Evolutionary conservation across 2,888 invertebrate genomes (phyloP).

Genomic region (Ptychoptera albimana): DNA sequence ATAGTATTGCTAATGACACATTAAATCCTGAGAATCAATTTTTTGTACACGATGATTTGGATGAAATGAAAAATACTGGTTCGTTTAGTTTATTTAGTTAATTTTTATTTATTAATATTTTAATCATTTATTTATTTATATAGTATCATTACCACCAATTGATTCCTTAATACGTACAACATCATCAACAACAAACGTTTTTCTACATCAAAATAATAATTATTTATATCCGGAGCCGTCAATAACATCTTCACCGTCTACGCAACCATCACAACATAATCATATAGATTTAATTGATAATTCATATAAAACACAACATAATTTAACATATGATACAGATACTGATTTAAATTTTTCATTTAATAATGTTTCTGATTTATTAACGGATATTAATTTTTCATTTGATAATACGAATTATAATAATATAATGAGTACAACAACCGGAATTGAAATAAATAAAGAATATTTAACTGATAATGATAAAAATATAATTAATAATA

Average conservation of each 20-base stretch:
- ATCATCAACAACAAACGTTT: not conserved
- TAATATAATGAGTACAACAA: too few species aligned
- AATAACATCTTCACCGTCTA: not conserved
- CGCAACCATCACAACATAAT: not conserved
- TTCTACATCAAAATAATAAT: not conserved
- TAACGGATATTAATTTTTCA: too few species aligned
- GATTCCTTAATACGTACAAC: conserved; percentile 8
- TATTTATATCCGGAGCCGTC: not conserved
- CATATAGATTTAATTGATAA: conserved; percentile 1
- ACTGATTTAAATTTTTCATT: too few species aligned
- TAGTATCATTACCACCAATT: conserved; percentile 10
- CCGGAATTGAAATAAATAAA: not conserved
- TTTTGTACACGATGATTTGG: not conserved
- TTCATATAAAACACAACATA: not conserved
- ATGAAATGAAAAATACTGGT: not conserved
- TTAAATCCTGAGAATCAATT: not conserved
- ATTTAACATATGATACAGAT: too few species aligned
- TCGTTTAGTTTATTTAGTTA: not conserved
- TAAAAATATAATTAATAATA: not conserved
- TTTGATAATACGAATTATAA: too few species aligned
- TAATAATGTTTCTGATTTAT: too few species aligned
- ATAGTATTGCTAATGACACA: conserved; percentile 5
- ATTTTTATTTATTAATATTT: not conserved
- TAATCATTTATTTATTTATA: not conserved
- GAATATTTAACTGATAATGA: not conserved